phyloP scores from a whole-genome alignment of 2,888 invertebrate genomes.

The Acronicta psi region DNA sequence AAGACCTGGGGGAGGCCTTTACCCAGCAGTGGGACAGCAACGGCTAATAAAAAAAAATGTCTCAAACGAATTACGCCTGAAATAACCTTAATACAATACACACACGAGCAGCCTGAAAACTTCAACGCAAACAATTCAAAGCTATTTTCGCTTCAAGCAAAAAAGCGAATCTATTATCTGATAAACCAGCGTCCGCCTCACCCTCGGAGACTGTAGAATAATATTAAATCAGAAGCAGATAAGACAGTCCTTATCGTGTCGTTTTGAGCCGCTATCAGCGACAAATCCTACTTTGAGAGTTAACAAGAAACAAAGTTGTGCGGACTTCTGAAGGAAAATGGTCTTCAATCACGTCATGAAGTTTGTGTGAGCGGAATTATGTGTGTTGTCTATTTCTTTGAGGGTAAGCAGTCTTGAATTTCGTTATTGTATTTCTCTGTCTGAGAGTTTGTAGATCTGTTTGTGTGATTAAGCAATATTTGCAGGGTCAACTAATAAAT shows the following conservation, averaged over 20 bases:
- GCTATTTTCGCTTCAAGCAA: constrained; percentile 19
- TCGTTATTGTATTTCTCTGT: constrained; percentile 1
- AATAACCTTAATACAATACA: too few species aligned
- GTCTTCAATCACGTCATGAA: constrained; percentile 39
- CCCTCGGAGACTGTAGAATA: constrained; percentile 47
- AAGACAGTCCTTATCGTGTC: constrained; percentile 55
- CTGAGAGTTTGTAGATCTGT: not conserved
- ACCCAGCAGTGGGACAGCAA: too few species aligned
- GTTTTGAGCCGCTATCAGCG: constrained; percentile 48
- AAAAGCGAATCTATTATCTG: constrained; percentile 51
- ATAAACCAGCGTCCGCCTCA: constrained; percentile 43
- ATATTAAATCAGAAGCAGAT: constrained; percentile 56
- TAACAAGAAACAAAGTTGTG: constrained; percentile 57
- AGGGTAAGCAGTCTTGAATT: constrained; percentile 13
- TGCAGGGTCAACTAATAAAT: too few species aligned
- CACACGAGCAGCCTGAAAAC: too few species aligned
- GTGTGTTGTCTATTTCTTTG: constrained; percentile 31
- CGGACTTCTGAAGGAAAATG: constrained; percentile 41
- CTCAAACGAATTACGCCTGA: too few species aligned
- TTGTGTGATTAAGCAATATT: not conserved
- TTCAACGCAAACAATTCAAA: not conserved
- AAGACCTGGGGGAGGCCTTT: too few species aligned
- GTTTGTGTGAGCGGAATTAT: constrained; percentile 40
- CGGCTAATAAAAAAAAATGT: too few species aligned
- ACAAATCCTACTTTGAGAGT: constrained; percentile 54